Evolutionary conservation across 2,113 vertebrate genomes (phyloP), one percentile per base, ranked within the genome.

Genomic region (Pipra filicauda): DNA sequence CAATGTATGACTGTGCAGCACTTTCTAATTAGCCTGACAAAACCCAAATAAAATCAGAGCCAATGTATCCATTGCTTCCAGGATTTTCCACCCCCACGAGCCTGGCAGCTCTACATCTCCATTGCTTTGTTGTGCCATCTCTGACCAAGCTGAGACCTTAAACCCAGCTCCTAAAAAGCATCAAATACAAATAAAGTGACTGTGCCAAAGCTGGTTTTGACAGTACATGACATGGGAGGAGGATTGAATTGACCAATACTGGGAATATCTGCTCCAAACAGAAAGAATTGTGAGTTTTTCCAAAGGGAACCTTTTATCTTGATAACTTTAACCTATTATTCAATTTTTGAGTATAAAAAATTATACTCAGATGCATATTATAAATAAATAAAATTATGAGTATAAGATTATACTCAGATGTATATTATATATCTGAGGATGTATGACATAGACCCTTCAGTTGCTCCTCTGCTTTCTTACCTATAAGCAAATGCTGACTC

Each of bases 171-270:
- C 7, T 4, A 6, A 41, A 48, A 90, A 41, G 4, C 43, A 69
- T 23, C 6, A 80, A 88, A 64, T 30, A 15, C 14, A 57, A 71
- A 66, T 27, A 15, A 88, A 85, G 11, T 35, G n/a, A 55, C 26
- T 23, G 27, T 64, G 16, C 11, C 39, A 59, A 73, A 67, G 43
- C 31, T 37, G 22, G 6, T 37, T 83, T 71, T 49, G 26, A 20
- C 46, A 37, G 26, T 8, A 30, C 0, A 0, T n/a, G 26, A 27
- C 23, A 33, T 23, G 16, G 24, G 22, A 84, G 3, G 33, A 52
- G 8, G 18, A 72, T 20, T n/a, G 35, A 62, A 22, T 8, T 62
- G 55, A 52, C 3, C 4, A 4, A 18, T 9, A 33, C 33, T 17
- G 16, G 37, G 65, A 66, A 49, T 46, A 52, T 33, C 15, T 73